Percentiles rank a stretch among this genome's conserved stretches.
Evolutionary conservation across 2,888 invertebrate genomes (phyloP).

Genomic region (Standfussiana lucernea): DNA sequence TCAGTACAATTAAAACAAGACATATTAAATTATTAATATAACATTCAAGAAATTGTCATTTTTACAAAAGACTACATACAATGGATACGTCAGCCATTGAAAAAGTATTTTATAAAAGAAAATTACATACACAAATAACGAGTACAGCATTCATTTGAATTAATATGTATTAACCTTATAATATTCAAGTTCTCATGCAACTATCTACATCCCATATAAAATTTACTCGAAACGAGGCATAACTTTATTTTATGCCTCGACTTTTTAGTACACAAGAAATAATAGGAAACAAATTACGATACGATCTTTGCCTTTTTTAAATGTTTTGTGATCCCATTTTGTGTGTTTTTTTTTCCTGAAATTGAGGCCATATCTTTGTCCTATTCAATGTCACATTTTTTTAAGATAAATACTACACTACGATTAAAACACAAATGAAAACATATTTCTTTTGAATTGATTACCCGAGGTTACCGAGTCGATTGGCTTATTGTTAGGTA

Average conservation of each 20-base stretch:
- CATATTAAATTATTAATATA: slow-evolving; percentile 27
- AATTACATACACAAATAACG: slow-evolving; percentile 29
- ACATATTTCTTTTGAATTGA: neutral
- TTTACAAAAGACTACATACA: slow-evolving; percentile 37
- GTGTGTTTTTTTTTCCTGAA: neutral
- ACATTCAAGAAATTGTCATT: slow-evolving; percentile 27
- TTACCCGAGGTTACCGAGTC: neutral
- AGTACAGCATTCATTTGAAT: slow-evolving; percentile 29
- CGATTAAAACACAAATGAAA: neutral
- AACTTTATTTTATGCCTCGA: slow-evolving; percentile 17
- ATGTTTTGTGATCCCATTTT: neutral
- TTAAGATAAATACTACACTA: slow-evolving; percentile 9
- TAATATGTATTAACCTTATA: slow-evolving; percentile 7
- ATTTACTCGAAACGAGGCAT: slow-evolving; percentile 43
- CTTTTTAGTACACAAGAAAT: neutral
- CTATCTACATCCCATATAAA: slow-evolving; percentile 31
- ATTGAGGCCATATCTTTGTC: neutral
- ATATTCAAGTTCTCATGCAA: slow-evolving; percentile 46
- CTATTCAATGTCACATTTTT: neutral
- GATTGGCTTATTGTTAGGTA: neutral
- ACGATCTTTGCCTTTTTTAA: neutral
- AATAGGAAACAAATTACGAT: slow-evolving; percentile 2
- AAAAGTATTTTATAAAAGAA: neutral
- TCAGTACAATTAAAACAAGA: slow-evolving; percentile 38
- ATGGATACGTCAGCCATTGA: slow-evolving; percentile 26